Percentiles rank a stretch among this genome's conserved stretches.
Evolutionary conservation across 2,888 invertebrate genomes (phyloP).

Genomic region (Mythimna ferrago): DNA sequence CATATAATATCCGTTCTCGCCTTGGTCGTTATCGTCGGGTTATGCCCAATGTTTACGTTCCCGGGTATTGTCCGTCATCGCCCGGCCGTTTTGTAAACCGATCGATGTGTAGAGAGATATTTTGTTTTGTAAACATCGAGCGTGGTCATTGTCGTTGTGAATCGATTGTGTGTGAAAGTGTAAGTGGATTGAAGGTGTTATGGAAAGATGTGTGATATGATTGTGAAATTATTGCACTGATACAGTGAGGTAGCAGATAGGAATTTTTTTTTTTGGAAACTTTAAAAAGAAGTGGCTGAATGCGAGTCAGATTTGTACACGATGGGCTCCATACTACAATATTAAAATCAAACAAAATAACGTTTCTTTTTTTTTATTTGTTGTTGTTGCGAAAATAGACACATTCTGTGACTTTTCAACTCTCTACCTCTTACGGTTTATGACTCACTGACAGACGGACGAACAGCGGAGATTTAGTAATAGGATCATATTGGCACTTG

Average conservation of each 20-base stretch:
- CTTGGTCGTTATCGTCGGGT: slow-evolving; percentile 46
- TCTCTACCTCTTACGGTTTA: too few species aligned
- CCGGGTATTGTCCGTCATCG: slow-evolving; percentile 71
- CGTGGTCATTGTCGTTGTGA: slow-evolving; percentile 43
- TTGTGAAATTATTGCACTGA: too few species aligned
- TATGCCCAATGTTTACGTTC: slow-evolving; percentile 65
- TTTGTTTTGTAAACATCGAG: slow-evolving; percentile 60
- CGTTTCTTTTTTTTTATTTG: too few species aligned
- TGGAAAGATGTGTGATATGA: background rate
- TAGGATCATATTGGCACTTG: too few species aligned
- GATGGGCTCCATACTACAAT: background rate
- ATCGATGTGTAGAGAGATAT: slow-evolving; percentile 56
- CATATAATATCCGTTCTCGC: slow-evolving; percentile 58
- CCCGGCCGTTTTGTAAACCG: slow-evolving; percentile 57
- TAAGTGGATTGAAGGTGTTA: background rate
- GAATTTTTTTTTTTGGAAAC: too few species aligned
- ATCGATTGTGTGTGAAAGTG: slow-evolving; percentile 32
- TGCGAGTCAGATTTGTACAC: background rate
- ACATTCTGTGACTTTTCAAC: too few species aligned
- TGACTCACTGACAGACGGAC: too few species aligned
- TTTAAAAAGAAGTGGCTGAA: background rate
- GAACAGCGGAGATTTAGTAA: too few species aligned
- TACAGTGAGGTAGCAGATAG: too few species aligned
- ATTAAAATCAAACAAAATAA: too few species aligned
- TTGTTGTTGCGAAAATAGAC: too few species aligned